These are phyloP conservation scores for Falco cherrug DNA, from an alignment of 2,797 vertebrate species.

Conservation along the genomic window DNA sequence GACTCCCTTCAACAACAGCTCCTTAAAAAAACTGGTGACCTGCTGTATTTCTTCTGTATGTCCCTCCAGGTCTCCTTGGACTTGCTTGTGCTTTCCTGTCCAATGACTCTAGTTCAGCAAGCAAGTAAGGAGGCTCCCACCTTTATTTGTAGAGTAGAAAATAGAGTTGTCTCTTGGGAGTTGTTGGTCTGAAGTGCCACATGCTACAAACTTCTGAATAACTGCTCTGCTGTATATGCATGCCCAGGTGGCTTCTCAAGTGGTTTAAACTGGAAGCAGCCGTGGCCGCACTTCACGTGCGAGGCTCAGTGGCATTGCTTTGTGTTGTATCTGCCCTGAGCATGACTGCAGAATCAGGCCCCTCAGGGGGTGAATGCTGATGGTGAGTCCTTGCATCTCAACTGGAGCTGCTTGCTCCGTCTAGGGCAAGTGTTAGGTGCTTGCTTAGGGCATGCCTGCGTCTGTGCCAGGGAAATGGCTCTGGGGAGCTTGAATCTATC, in stretches of 20 bases:
- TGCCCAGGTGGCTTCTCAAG: background rate
- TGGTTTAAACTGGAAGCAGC: background rate
- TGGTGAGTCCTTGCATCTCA: background rate
- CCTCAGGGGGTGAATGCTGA: background rate
- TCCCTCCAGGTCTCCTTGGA: background rate
- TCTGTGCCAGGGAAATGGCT: background rate
- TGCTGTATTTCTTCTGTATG: background rate
- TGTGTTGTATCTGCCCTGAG: background rate
- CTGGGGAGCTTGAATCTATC: background rate
- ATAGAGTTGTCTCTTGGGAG: background rate
- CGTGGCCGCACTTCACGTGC: fast-evolving
- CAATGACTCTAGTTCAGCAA: background rate
- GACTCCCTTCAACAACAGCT: background rate
- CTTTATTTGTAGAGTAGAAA: background rate
- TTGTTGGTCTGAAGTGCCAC: background rate
- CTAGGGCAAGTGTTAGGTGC: background rate
- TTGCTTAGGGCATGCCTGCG: background rate
- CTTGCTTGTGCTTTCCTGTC: background rate
- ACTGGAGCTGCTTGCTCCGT: background rate
- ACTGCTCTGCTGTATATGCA: background rate
- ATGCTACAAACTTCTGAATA: background rate
- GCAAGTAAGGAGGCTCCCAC: background rate
- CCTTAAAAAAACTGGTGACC: background rate
- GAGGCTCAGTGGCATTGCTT: background rate
- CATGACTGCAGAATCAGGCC: background rate